Evolutionary conservation across 2,797 vertebrate genomes (phyloP).

Genomic region (Gymnothorax javanicus): DNA sequence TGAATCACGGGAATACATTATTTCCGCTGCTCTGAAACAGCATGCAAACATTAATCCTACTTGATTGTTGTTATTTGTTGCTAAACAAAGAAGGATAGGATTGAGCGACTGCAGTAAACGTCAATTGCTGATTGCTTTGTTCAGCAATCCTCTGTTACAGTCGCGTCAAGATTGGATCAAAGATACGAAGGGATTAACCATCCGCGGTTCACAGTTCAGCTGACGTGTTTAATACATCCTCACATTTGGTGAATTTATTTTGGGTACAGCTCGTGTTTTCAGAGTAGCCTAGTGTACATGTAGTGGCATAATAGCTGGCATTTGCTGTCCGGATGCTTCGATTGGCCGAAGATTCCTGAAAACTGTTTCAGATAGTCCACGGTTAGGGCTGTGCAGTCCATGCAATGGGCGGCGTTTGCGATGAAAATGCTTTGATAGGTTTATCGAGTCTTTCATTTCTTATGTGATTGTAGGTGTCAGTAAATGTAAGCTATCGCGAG

Average conservation of each 20-base stretch:
- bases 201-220: neutral
- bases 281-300: no score
- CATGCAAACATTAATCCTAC: neutral
- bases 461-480: neutral
- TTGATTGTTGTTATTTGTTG: neutral
- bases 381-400: neutral
- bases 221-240: neutral
- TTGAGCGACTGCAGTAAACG: no score
- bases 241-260: neutral
- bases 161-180: neutral
- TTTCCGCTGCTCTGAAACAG: neutral
- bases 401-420: neutral
- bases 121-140: neutral
- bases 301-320: no score
- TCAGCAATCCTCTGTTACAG: neutral
- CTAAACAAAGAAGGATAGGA: no score
- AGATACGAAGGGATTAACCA: neutral
- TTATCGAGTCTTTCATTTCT: neutral
- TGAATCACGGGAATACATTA: no score
- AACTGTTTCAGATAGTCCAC: neutral
- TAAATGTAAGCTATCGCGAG: neutral
- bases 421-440: conserved; percentile 8
- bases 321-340: no score
- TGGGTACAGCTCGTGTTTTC: neutral
- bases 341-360: neutral